phyloP scores from a whole-genome alignment of 2,888 invertebrate species.

The Amphipyra tragopoginis region DNA sequence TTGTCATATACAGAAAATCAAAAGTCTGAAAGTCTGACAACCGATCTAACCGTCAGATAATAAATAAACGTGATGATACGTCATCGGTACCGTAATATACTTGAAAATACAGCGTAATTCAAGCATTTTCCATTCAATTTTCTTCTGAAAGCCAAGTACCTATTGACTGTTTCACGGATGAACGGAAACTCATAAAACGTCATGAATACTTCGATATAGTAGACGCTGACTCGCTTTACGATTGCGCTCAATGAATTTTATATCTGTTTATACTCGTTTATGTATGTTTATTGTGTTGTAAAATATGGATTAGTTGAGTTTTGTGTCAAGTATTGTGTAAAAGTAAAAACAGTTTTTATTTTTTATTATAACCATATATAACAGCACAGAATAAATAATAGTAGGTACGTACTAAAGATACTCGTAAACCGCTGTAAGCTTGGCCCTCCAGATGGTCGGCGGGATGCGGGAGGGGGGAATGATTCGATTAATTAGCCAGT shows the following conservation, averaged over 20 bases:
- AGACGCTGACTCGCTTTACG: conserved; percentile 75
- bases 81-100: no score
- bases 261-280: conserved; percentile 42
- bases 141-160: conserved; percentile 48
- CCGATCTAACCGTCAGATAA: no score
- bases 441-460: no score
- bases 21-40: no score
- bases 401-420: no score
- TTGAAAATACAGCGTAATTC: neutral
- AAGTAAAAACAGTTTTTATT: neutral
- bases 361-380: neutral
- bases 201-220: conserved; percentile 74
- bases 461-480: no score
- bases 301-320: conserved; percentile 39
- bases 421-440: no score
- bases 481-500: no score
- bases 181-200: conserved; percentile 68
- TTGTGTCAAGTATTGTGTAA: neutral
- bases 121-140: conserved; percentile 46
- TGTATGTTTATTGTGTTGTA: conserved; percentile 36
- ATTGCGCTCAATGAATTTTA: conserved; percentile 74
- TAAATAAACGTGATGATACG: no score
- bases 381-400: no score
- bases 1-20: no score
- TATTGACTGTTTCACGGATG: conserved; percentile 65